Base-by-base conservation (phyloP, 2,113 vertebrate species). In the Gnathonemus longibarbis region DNA sequence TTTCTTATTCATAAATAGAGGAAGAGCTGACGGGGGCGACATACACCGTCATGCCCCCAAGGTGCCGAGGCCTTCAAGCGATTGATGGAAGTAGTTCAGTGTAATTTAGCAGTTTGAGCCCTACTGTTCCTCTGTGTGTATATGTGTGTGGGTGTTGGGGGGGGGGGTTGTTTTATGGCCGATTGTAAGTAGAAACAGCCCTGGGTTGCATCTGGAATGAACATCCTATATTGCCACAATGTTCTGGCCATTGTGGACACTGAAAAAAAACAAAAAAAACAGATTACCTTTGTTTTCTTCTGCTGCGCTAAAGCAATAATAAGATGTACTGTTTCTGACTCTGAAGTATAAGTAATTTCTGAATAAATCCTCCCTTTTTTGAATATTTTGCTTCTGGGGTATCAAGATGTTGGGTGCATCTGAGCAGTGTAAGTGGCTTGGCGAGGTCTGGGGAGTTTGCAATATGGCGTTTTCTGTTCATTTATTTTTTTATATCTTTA, bases 331-430 rank as follows among this genome's bases (percentile, higher is more conserved):
- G 62, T 88, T 92, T 91, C 90, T 90, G 89, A 89, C 88, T 89
- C 49, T 52, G 49, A 88, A 89, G 89, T 88, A 74, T 45, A 39
- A 46, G 56, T 77, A 89, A 84, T 62, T 70, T 39, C 13, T 84
- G 86, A 58, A 80, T 90, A 87, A 91, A 91, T 90, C 87, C 89
- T 89, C 48, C 90, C 88, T 62, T 74, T 88, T 83, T 89, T 70
- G 87, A 86, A 93, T 91, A 62, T 45, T 42, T 89, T 35, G 86
- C 90, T 88, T 89, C 74, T 46, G 90, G 86, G 86, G 91, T 49
- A 88, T 92, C n/a, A 83, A 89, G 56, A 90, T 88, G 87, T 24
- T 56, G 70, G 45, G 89, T 88, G 53, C 70, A 93, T 80, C 87
- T 70, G 86, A 90, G 66, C 53, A 88, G 85, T 89, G 74, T 42